Conservation (phyloP, 2,113 vertebrate genomes). For the Myrmophylax atrothorax region DNA sequence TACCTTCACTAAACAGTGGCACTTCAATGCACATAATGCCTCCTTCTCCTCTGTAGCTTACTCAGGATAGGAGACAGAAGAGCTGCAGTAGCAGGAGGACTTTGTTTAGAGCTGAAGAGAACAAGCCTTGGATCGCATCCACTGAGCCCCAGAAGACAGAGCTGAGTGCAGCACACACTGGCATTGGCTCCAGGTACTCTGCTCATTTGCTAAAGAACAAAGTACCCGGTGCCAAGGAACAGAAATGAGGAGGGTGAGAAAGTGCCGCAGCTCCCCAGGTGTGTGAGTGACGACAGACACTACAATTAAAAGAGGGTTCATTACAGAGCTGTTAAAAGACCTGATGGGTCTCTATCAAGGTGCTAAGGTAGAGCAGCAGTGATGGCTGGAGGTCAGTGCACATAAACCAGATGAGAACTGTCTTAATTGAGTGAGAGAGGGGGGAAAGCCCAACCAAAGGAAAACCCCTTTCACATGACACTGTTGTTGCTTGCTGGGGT, state of each 20-base stretch:
- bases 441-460: accelerated
- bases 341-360: neutral
- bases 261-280: neutral
- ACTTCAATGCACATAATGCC: neutral
- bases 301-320: neutral
- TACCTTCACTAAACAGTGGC: neutral
- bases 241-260: neutral
- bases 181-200: neutral
- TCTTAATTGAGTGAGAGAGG: neutral
- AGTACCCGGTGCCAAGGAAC: neutral
- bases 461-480: accelerated
- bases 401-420: neutral
- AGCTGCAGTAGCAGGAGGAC: neutral
- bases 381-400: neutral
- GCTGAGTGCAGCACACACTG: neutral
- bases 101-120: neutral
- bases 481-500: neutral
- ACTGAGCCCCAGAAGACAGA: neutral
- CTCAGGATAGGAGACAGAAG: neutral
- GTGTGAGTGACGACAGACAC: neutral
- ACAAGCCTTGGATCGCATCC: neutral
- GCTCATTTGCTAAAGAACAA: neutral
- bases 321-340: neutral
- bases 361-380: neutral
- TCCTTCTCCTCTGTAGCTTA: neutral